Evolutionary conservation across 2,888 invertebrate genomes (phyloP).

Genomic region (Spicauda simplicius): DNA sequence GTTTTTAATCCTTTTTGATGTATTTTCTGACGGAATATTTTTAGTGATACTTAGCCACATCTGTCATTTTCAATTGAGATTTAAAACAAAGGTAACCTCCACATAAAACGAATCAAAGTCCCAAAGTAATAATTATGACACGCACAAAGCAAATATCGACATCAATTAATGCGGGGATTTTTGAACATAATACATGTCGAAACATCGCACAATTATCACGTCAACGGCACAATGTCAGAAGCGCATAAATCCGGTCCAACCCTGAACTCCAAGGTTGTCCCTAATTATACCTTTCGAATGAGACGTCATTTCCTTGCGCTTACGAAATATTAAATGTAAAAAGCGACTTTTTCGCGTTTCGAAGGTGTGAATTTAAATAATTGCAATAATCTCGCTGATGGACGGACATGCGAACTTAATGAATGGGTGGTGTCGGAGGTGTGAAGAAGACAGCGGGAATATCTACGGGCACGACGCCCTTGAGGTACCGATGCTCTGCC

Average conservation of each 20-base stretch:
- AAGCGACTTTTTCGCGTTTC: conserved; percentile 78
- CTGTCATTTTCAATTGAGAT: not conserved
- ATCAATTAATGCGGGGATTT: conserved; percentile 43
- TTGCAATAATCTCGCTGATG: conserved; percentile 79
- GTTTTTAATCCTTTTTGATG: no score
- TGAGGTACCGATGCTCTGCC: conserved; percentile 5
- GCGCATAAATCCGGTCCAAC: conserved; percentile 67
- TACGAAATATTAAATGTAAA: conserved; percentile 82
- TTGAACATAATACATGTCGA: conserved; percentile 57
- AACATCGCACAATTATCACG: conserved; percentile 73
- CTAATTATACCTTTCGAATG: conserved; percentile 84
- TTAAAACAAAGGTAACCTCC: conserved; percentile 14
- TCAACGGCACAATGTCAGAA: conserved; percentile 68
- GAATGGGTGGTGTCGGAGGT: conserved; percentile 59
- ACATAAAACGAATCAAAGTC: conserved; percentile 3
- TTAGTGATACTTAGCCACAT: no score
- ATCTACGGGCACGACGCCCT: conserved; percentile 17
- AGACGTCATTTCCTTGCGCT: conserved; percentile 82
- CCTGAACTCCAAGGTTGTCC: conserved; percentile 75
- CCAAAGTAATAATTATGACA: conserved; percentile 33
- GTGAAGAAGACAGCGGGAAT: conserved; percentile 63
- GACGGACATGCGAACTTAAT: conserved; percentile 81
- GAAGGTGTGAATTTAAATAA: conserved; percentile 85
- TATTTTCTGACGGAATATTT: no score
- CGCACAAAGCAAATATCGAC: conserved; percentile 42